phyloP scores from a whole-genome alignment of 1,140 invertebrate species.

The Planococcus citri region DNA sequence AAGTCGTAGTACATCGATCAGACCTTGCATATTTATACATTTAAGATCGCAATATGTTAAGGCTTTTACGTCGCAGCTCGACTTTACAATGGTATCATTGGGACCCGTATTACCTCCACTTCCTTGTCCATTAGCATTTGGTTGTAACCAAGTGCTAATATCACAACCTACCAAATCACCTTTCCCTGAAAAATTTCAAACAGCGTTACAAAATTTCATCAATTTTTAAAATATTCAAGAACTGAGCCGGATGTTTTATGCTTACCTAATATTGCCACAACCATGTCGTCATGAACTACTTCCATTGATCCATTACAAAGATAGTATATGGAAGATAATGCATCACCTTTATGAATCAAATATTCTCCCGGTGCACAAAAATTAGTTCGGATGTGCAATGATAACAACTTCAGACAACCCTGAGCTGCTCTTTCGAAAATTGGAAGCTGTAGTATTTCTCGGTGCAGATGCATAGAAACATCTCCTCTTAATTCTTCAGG shows the following conservation, averaged over 20 bases:
- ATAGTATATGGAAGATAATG: conserved; percentile 90
- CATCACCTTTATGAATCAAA: conserved; percentile 91
- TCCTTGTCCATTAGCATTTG: conserved; percentile 38
- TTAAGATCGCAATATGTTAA: conserved; percentile 92
- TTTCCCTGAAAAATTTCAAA: conserved; percentile 54
- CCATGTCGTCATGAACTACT: conserved; percentile 94
- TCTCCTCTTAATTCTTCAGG: conserved; percentile 89
- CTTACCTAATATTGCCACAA: conserved; percentile 93
- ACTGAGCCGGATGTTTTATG: conserved; percentile 22
- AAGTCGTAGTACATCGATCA: conserved; percentile 75
- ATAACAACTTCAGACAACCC: conserved; percentile 82
- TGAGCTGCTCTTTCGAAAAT: conserved; percentile 88
- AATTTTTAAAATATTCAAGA: background rate
- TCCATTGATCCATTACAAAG: conserved; percentile 97
- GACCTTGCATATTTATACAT: conserved; percentile 78
- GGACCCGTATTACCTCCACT: conserved; percentile 38
- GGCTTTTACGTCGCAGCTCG: conserved; percentile 85
- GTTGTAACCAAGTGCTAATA: conserved; percentile 63
- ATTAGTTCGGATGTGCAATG: conserved; percentile 76
- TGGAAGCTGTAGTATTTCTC: conserved; percentile 83
- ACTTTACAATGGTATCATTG: conserved; percentile 72
- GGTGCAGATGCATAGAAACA: conserved; percentile 87
- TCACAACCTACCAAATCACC: conserved; percentile 93
- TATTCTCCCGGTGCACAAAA: conserved; percentile 95
- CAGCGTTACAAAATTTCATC: background rate